Evolutionary conservation across 2,888 invertebrate genomes (phyloP), one percentile per base, ranked within the genome.

Genomic region (Micoletzkya japonica): DNA sequence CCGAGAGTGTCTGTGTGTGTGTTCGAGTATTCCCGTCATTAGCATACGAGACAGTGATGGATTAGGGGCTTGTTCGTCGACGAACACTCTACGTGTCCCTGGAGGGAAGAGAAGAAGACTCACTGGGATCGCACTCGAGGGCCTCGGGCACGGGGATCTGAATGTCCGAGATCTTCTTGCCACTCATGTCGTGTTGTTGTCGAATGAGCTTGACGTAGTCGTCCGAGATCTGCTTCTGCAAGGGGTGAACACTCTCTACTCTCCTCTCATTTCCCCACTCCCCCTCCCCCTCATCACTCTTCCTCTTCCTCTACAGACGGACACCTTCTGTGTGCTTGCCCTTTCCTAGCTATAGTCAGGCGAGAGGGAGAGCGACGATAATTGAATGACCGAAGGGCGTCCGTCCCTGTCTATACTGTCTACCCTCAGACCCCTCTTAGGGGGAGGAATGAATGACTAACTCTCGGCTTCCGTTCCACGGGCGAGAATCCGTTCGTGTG

Each of bases 101-200:
- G 37, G 59, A 39, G 59, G 28, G 54, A 57, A 26, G 39, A 39
- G 39, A 39, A 39, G 39, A 37, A 39, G 59, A 39, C 59, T 59
- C 74, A 84, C 84, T 70, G 66, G 83, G 84, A 78, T 85, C 85
- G 58, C 72, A 76, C 60, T 76, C 64, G n/a, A 77, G 32, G 0
- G 85, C 85, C 49, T 85, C 77, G 6, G 80, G 74, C 24, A 85
- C 85, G 7, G 85, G 85, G 49, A 85, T 82, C 63, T 83, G 74
- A 64, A 82, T 80, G 26, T 73, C 74, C 17, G 72, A 58, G 44
- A 83, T 78, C 59, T 76, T 72, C 59, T 79, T 78, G 20, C 77
- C 80, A 36, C 76, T 75, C 58, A 82, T 70, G 63, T 84, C 79
- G 60, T 82, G 76, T 36, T 81, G 79, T 30, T 81, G 80, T 14